Evolutionary conservation across 53 echinoderm and acorn worm genomes (phyloP), one percentile per base, ranked within the genome.

Genomic region (Patiria pectinifera): DNA sequence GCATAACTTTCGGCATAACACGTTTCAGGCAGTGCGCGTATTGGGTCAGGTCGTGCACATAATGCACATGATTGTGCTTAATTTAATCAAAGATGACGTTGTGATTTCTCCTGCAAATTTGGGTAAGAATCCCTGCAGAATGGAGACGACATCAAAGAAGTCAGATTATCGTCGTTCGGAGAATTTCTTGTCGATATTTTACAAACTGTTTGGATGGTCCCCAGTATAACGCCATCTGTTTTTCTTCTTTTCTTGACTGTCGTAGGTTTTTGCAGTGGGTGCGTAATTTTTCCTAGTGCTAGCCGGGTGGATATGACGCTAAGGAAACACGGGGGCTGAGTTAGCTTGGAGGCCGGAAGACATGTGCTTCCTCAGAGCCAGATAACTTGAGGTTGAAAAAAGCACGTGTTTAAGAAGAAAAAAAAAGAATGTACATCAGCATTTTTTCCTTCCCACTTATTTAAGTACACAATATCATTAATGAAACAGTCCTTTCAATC

Each of bases 291-390:
- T 23, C 21, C 85, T 11, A 26, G 12, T 66, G 26, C 47, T 23
- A 14, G 69, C 80, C 26, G 47, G 23, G 69, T 80, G 90, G 90
- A 90, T 78, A 90, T 90, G 90, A 90, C 90, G 90, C 80, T 18
- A 3, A 69, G 90, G 90, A 90, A 90, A 43, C 81, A 45, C 2
- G 76, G 44, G 85, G 85, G 85, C 69, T 86, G 48, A 63, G 13
- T 25, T 43, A 12, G 60, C 80, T 45, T 61, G 44, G 69, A 23
- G 66, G 46, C 47, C 90, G 90, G 90, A 90, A 90, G 25, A 63
- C 90, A 80, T 80, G 80, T 69, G 90, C 69, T 90, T 90, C 90
- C 90, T 90, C 81, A 1, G 44, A 45, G 13, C 11, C 46, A 48
- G 71, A 71, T 47, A 71, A 86, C 84, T 74, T 10, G 22, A 74